Evolutionary conservation across 2,113 vertebrate species (phyloP).

Genomic region (Desmodus rotundus): DNA sequence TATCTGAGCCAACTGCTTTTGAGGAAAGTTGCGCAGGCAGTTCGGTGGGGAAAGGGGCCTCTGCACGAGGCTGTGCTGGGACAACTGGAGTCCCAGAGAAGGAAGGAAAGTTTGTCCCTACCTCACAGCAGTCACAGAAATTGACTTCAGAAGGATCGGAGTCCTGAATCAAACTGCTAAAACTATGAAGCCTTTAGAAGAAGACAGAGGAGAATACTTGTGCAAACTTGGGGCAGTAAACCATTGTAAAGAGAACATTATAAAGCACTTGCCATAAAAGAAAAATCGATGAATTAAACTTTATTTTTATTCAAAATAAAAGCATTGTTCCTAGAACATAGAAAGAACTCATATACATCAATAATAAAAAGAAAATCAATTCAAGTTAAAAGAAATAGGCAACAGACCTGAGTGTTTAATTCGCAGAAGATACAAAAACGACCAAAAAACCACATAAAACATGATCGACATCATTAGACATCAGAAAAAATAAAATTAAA

Average conservation of each 20-base stretch:
- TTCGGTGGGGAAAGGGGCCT: not conserved
- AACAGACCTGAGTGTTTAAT: not conserved
- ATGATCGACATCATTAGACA: not conserved
- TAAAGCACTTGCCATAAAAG: not conserved
- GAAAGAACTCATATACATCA: not conserved
- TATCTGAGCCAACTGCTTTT: not conserved
- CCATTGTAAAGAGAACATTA: not conserved
- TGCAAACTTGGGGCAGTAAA: not conserved
- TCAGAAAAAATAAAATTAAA: not conserved
- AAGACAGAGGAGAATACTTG: not conserved
- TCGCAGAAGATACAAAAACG: not conserved
- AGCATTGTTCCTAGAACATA: not conserved
- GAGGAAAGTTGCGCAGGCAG: not conserved
- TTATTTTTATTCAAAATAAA: not conserved
- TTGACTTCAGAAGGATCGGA: not conserved
- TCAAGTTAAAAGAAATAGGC: not conserved
- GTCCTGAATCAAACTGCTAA: not conserved
- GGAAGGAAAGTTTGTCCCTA: not conserved
- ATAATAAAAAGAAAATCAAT: constrained; percentile 13
- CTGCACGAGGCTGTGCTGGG: not conserved
- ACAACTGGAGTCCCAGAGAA: not conserved
- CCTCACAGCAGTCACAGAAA: not conserved
- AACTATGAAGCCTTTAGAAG: not conserved
- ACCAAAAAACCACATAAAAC: not conserved
- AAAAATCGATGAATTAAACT: not conserved